Evolutionary conservation across 2,113 vertebrate species (phyloP).

Genomic region (Sarotherodon lohbergeri): DNA sequence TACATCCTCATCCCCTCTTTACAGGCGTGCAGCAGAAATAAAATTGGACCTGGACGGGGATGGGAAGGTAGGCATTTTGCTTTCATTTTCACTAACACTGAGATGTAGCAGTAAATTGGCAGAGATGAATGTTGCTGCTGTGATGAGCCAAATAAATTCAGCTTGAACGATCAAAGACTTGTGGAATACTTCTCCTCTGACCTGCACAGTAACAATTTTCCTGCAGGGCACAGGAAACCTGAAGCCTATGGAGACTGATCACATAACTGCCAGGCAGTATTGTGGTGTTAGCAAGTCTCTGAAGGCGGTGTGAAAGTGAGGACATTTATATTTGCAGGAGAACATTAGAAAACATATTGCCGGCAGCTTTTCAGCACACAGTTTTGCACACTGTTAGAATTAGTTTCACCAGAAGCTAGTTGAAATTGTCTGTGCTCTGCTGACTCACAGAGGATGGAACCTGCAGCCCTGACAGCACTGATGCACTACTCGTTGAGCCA

Average conservation of each 20-base stretch:
- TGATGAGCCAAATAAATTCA: not conserved
- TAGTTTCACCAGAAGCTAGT: not conserved
- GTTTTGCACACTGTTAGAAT: not conserved
- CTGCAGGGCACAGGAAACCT: not conserved
- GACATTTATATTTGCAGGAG: not conserved
- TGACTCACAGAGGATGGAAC: constrained; percentile 11
- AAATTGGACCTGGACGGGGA: not conserved
- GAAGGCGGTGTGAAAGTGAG: not conserved
- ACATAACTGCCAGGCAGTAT: not conserved
- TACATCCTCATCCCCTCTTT: not conserved
- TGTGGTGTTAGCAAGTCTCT: not conserved
- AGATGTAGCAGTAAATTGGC: not conserved
- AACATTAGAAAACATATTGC: not conserved
- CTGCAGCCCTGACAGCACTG: not conserved
- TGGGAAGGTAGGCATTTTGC: constrained; percentile 15
- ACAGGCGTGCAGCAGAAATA: not conserved
- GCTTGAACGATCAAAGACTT: not conserved
- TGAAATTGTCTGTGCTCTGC: not conserved
- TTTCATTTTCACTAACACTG: not conserved
- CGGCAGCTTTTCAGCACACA: not conserved
- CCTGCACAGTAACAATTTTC: not conserved
- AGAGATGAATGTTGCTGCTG: not conserved
- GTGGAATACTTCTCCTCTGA: not conserved
- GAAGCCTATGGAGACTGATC: not conserved
- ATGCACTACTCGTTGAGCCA: not conserved